phyloP scores from a whole-genome alignment of 2,113 vertebrate species.

The Porphyrio hochstetteri region DNA sequence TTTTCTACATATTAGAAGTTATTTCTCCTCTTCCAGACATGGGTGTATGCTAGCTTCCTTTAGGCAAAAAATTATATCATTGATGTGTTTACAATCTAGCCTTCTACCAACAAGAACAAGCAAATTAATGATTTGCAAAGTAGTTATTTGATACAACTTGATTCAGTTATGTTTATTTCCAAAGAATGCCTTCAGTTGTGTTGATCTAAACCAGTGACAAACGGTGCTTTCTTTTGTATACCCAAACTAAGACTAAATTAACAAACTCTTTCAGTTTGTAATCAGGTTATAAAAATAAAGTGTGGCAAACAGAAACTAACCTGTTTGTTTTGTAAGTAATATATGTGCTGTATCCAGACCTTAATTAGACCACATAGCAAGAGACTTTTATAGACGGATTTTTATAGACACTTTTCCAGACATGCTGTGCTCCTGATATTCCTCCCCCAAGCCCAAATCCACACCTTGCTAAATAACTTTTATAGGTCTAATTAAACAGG shows the following conservation, averaged over 20 bases:
- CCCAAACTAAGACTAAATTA: constrained; percentile 37
- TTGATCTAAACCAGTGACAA: constrained; percentile 32
- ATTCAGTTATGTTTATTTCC: constrained; percentile 49
- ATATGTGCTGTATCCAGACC: constrained; percentile 40
- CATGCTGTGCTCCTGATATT: constrained; percentile 39
- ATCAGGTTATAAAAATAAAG: constrained; percentile 73
- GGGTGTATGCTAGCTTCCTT: not conserved
- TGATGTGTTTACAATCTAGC: constrained; percentile 37
- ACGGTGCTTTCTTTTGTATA: constrained; percentile 22
- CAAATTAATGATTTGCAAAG: not conserved
- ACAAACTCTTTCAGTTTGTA: constrained; percentile 65
- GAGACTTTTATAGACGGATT: constrained; percentile 49
- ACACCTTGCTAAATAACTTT: constrained; percentile 60
- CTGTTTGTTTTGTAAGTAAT: constrained; percentile 58
- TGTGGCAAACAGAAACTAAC: constrained; percentile 51
- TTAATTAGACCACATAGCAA: constrained; percentile 65
- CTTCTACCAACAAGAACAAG: not conserved
- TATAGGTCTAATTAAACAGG: constrained; percentile 53
- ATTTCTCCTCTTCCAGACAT: not conserved
- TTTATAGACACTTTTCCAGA: constrained; percentile 62
- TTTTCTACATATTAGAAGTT: not conserved
- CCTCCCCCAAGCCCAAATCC: constrained; percentile 1
- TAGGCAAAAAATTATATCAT: not conserved
- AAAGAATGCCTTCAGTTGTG: not conserved
- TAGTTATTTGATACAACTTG: constrained; percentile 39